These are phyloP conservation scores for Coenonympha arcania DNA, from an alignment of 2,888 invertebrate genomes.

Conservation along the genomic window DNA sequence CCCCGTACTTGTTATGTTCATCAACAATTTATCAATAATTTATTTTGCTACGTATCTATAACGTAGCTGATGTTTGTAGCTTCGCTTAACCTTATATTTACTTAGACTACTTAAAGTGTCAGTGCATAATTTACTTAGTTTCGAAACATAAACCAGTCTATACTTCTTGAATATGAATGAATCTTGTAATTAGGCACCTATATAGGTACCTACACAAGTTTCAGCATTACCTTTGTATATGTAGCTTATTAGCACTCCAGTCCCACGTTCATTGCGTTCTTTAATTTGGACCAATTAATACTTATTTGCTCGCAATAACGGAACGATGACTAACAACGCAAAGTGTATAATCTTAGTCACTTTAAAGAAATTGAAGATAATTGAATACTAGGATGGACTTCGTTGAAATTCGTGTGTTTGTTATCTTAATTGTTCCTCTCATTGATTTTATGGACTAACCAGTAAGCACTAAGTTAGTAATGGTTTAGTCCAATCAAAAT, in stretches of 20 bases:
- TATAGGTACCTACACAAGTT: constrained; percentile 6
- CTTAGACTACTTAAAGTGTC: no score
- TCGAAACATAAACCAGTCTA: no score
- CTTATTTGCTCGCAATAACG: constrained; percentile 22
- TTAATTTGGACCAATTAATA: constrained; percentile 49
- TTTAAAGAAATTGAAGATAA: not conserved
- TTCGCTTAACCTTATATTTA: no score
- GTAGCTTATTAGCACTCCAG: constrained; percentile 32
- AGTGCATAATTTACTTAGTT: no score
- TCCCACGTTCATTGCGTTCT: constrained; percentile 39
- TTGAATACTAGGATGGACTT: not conserved
- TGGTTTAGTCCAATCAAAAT: no score
- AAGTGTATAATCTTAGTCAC: not conserved
- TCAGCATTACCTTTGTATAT: constrained; percentile 32
- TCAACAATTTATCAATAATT: not conserved
- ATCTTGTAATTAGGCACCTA: no score
- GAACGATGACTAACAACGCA: constrained; percentile 16
- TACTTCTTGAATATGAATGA: no score
- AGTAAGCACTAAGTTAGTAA: no score
- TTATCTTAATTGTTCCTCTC: not conserved
- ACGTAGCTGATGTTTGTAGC: no score
- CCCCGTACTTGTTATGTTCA: not conserved
- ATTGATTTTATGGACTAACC: no score
- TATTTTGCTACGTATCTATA: no score
- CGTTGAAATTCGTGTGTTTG: not conserved